phyloP scores from a whole-genome alignment of 1,140 invertebrate genomes.

The Pissodes strobi region DNA sequence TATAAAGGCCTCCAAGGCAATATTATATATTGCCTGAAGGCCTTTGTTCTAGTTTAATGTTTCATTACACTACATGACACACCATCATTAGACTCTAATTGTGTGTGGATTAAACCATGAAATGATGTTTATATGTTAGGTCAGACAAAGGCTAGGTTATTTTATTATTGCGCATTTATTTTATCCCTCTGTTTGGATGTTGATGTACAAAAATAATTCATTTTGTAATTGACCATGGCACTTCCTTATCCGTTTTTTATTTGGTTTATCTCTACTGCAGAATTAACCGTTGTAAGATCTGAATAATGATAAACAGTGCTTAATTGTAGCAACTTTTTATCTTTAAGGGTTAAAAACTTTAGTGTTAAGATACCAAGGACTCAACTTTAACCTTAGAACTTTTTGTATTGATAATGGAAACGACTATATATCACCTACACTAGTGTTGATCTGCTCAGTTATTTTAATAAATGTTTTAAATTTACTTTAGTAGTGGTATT shows the following conservation, averaged over 20 bases:
- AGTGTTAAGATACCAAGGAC: conserved; percentile 1
- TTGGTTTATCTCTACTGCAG: no score
- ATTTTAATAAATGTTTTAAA: conserved; percentile 43
- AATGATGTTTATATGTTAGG: conserved; percentile 10
- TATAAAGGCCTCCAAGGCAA: no score
- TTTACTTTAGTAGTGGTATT: conserved; percentile 44
- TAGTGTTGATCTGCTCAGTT: not conserved
- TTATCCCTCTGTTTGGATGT: not conserved
- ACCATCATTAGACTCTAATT: not conserved
- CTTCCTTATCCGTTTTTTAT: no score
- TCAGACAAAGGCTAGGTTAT: conserved; percentile 5
- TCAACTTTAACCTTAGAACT: not conserved
- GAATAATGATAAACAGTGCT: no score
- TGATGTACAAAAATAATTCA: not conserved
- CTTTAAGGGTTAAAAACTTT: no score
- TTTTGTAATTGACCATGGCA: no score
- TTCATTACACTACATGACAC: not conserved
- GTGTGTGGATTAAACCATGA: not conserved
- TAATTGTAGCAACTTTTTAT: no score
- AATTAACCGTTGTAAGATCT: no score
- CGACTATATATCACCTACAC: not conserved
- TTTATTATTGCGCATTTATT: conserved; percentile 12
- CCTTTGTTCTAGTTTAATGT: conserved; percentile 6
- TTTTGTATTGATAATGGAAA: conserved; percentile 1
- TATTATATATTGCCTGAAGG: not conserved